Evolutionary conservation across 2,888 invertebrate species (phyloP), one percentile per base, ranked within the genome.

Genomic region (Serripes groenlandicus): DNA sequence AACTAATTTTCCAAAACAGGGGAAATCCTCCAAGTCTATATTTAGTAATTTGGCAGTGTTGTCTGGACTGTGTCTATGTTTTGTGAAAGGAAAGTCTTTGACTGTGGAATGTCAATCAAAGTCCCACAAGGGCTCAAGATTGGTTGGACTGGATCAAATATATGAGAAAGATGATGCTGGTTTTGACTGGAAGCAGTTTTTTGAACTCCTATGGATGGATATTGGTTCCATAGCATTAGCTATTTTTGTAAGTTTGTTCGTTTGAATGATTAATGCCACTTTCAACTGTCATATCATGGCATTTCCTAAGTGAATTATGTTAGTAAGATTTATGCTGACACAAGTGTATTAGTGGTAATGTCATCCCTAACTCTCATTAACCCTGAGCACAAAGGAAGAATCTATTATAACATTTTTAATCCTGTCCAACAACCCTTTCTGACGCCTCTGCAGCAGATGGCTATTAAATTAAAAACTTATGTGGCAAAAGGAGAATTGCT

Each of bases 181-280:
- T 83, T 98, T 98, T 95, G 97, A 97, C 92, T 98, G 98, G 98
- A 95, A 94, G 28, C 96, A 96, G 82, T 96, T 98, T 84, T 96
- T 97, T 94, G 92, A 95, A 21, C 97, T 98, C 93, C 94, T 98
- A 1, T 95, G 96, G 92, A 97, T 97, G 32, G 97, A 98, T 94
- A 95, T 97, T 81, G 97, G 96, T 96, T 96, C 97, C 86, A 95
- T 98, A 73, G 92, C 97, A 7, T 96, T 97, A 75, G 98, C 98
- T 78, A 96, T 98, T 91, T 95, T 96, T 91, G 98, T 98, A 95
- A 96, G n/a, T n/a, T n/a, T n/a, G n/a, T n/a, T n/a, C n/a, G n/a
- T n/a, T n/a, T n/a, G n/a, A n/a, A n/a, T n/a, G n/a, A n/a, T n/a
- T n/a, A n/a, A n/a, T n/a, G n/a, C n/a, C n/a, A n/a, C n/a, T n/a